Base-by-base conservation (phyloP, 1,140 invertebrate genomes). In the Homalodisca vitripennis region DNA sequence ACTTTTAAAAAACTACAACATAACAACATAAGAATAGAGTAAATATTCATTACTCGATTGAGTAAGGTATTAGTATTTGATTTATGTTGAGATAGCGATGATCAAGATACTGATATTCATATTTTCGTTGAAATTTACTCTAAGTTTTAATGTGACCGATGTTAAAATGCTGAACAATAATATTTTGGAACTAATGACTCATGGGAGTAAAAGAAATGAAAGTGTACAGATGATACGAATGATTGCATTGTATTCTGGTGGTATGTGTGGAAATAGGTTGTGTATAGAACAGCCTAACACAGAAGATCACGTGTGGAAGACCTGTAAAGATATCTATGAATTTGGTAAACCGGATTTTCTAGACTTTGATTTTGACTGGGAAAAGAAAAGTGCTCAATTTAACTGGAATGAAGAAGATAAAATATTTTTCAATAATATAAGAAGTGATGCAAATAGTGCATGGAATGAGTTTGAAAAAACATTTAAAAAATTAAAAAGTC, bases 401-500 rank as follows among this genome's bases (percentile, higher is more conserved):
- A 3, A 51, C 3, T 51, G 48, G 48, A 20, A 14, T 51, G 48
- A 51, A 20, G 48, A 51, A n/a, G 48, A 51, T 51, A 22, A 51
- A 51, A n/a, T n/a, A 51, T 51, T 51, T 51, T 51, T 51, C 48
- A 51, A n/a, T 3, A 51, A 51, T 51, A 51, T 51, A 12, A 10
- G 17, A 20, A 3, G 17, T 14, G 48, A 51, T 20, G 48, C 48
- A 12, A 51, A n/a, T 20, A 51, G n/a, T 51, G 48, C n/a, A 3
- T 51, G 48, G 48, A n/a, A 3, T 51, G 48, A 51, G 22, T 51
- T 51, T 51, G 22, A 20, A 20, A 22, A 51, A 22, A 51, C 17
- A 14, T 51, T 20, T 22, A 51, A 51, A 51, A 51, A 51, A 20
- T 20, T 51, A 20, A 51, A 51, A 51, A 14, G 17, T 12, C 17